Evolutionary conservation across 2,888 invertebrate genomes (phyloP), one percentile per base, ranked within the genome.

Genomic region (Drepanosiphum platanoidis): DNA sequence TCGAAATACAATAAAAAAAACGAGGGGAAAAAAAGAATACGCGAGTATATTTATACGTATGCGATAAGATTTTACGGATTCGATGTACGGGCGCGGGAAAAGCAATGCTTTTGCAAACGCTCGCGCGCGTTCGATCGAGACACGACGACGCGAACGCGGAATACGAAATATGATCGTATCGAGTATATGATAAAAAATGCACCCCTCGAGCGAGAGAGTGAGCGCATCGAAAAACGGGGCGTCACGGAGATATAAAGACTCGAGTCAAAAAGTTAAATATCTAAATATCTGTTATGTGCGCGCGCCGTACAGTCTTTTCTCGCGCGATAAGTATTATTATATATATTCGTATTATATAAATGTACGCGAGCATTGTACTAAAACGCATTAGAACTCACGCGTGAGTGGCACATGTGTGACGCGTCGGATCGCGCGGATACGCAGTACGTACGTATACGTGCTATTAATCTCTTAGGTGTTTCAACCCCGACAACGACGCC

Each of bases 181-280:
- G 9, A 13, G 27, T 64, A 27, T 64, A n/a, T n/a, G n/a, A n/a
- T n/a, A n/a, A n/a, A n/a, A n/a, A n/a, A n/a, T n/a, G 27, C 64
- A 27, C 27, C 27, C 64, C 27, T n/a, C n/a, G 1, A 5, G n/a
- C 52, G 22, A 18, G 27, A 30, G 27, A 27, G 13, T 64, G 30
- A n/a, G n/a, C n/a, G 18, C 7, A 0, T 30, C 13, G 0, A 13
- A 30, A 3, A 5, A 34, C 15, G 8, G 4, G 39, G 32, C n/a
- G 15, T 68, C 34, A 34, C 66, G 1, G 66, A 34, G 66, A 68
- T 68, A 61, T 11, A 61, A 68, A 18, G 34, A 68, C 34, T 68
- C 22, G 22, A 68, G 66, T 68, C 66, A 15, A 68, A n/a, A 68
- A 68, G 66, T 68, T 68, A 34, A 68, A 68, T 68, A 68, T 66